Evolutionary conservation across 2,888 invertebrate species (phyloP).

Genomic region (Venustoraphidia nigricollis): DNA sequence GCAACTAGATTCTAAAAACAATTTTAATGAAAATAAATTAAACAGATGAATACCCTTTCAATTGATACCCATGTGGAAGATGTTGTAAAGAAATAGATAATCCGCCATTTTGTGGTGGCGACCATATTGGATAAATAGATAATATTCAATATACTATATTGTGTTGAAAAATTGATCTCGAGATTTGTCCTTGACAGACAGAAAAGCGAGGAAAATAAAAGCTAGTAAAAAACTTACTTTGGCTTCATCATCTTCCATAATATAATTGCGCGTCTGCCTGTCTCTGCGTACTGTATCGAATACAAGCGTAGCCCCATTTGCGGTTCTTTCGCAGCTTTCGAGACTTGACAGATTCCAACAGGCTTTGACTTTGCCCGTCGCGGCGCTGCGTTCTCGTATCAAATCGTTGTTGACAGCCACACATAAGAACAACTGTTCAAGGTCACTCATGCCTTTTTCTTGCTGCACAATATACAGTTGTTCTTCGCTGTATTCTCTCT

Average conservation of each 20-base stretch:
- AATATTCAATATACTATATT: too few relatives aligned
- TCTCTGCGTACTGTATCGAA: slow-evolving; percentile 45
- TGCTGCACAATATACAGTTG: slow-evolving; percentile 20
- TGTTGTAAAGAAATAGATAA: too few relatives aligned
- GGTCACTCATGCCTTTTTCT: slow-evolving; percentile 19
- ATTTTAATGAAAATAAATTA: not conserved
- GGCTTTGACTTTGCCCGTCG: slow-evolving; percentile 20
- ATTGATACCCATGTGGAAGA: too few relatives aligned
- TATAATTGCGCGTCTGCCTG: slow-evolving; percentile 39
- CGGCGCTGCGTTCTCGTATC: slow-evolving; percentile 23
- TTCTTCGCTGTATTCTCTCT: slow-evolving; percentile 10
- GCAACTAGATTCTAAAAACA: slow-evolving; percentile 29
- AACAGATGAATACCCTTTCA: too few relatives aligned
- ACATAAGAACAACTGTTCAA: slow-evolving; percentile 23
- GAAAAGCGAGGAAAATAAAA: not conserved
- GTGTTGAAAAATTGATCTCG: too few relatives aligned
- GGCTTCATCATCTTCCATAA: slow-evolving; percentile 36
- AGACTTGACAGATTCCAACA: slow-evolving; percentile 35
- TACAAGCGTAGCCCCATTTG: slow-evolving; percentile 35
- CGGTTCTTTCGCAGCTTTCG: slow-evolving; percentile 31
- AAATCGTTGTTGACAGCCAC: slow-evolving; percentile 23
- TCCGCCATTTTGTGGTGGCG: too few relatives aligned
- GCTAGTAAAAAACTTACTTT: slow-evolving; percentile 24
- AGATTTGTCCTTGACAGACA: too few relatives aligned
- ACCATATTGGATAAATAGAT: too few relatives aligned